Evolutionary conservation across 2,888 invertebrate species (phyloP).

Genomic region (Polyommatus icarus): DNA sequence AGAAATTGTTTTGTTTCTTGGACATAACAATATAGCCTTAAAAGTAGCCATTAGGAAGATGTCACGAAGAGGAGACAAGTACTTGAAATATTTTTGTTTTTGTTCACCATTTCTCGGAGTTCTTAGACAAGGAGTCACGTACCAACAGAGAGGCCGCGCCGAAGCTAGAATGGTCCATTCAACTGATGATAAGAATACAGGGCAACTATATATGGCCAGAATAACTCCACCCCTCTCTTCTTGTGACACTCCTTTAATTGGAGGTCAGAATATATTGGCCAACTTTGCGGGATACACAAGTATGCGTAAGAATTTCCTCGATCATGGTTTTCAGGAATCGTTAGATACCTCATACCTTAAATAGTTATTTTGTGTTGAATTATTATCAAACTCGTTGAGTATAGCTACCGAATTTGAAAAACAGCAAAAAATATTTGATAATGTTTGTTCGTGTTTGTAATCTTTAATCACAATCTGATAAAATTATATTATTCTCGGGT

Average conservation of each 20-base stretch:
- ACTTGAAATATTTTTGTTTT: not conserved
- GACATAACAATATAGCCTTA: not conserved
- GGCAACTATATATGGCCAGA: not conserved
- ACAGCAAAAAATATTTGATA: not conserved
- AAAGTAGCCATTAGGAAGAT: not conserved
- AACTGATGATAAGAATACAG: conserved; percentile 4
- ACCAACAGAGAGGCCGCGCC: not conserved
- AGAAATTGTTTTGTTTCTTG: not conserved
- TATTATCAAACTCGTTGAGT: not conserved
- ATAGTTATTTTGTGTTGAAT: too few relatives aligned
- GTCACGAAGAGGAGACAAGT: not conserved
- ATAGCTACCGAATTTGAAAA: not conserved
- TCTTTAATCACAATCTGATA: not conserved
- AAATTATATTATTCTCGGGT: not conserved
- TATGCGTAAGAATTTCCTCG: not conserved
- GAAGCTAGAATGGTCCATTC: conserved; percentile 1
- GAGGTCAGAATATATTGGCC: not conserved
- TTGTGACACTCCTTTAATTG: not conserved
- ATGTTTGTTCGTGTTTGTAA: not conserved
- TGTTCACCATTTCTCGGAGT: not conserved
- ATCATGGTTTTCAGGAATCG: not conserved
- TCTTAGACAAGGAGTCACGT: conserved; percentile 8
- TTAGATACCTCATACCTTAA: not conserved
- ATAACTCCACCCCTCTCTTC: not conserved
- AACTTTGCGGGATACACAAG: not conserved